phyloP scores from a whole-genome alignment of 2,888 invertebrate genomes.

The Galeruca laticollis region DNA sequence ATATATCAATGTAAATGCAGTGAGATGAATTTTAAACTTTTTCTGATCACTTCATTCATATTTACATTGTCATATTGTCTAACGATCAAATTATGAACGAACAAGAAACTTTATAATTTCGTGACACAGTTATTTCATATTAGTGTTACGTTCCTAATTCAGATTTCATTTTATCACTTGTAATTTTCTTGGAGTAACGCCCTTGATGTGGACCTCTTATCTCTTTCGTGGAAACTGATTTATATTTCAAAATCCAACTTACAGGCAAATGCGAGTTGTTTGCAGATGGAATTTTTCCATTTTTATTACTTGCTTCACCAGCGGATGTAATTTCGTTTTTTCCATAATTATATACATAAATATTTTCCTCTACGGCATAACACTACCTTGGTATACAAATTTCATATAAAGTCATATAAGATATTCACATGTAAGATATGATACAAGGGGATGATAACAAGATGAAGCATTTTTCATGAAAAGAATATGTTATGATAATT shows the following conservation, averaged over 20 bases:
- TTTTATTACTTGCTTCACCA: conserved; percentile 35
- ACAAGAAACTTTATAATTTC: no score
- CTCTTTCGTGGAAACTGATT: conserved; percentile 47
- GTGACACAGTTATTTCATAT: no score
- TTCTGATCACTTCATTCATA: no score
- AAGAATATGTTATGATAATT: neutral
- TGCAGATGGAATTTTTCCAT: conserved; percentile 46
- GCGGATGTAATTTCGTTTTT: conserved; percentile 35
- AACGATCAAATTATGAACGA: no score
- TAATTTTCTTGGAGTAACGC: neutral
- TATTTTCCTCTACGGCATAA: conserved; percentile 25
- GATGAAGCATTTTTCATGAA: neutral
- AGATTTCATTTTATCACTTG: neutral
- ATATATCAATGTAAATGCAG: no score
- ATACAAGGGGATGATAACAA: neutral
- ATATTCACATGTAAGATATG: neutral
- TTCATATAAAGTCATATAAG: neutral
- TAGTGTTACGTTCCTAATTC: no score
- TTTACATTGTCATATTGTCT: no score
- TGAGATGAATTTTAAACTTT: no score
- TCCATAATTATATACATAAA: conserved; percentile 40
- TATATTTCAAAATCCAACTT: conserved; percentile 44
- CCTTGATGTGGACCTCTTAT: neutral
- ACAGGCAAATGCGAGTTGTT: conserved; percentile 42
- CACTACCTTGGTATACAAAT: neutral